These are phyloP conservation scores for Trichopria drosophilae DNA, from an alignment of 2,888 invertebrate species.

Conservation along the genomic window DNA sequence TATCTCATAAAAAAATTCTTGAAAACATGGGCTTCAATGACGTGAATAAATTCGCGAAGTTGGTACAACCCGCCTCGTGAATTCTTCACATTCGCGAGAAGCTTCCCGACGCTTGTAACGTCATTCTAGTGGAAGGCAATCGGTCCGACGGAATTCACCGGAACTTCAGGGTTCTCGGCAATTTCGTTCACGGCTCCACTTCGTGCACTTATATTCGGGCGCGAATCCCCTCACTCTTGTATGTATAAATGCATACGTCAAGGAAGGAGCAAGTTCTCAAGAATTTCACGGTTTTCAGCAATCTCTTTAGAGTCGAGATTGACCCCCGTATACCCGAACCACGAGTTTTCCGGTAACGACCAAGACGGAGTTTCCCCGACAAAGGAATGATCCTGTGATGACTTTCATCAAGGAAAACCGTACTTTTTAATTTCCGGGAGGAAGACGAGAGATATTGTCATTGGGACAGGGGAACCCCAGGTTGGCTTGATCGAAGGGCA, in stretches of 20 bases:
- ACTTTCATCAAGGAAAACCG: conserved; percentile 11
- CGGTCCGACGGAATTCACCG: conserved; percentile 20
- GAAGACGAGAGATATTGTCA: conserved; percentile 29
- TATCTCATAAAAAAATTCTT: too few relatives aligned
- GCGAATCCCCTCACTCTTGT: neutral
- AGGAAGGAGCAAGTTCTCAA: conserved; percentile 12
- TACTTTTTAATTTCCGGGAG: conserved; percentile 38
- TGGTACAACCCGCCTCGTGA: too few relatives aligned
- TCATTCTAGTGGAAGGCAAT: conserved; percentile 12
- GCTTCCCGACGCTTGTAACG: too few relatives aligned
- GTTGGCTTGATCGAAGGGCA: conserved; percentile 37
- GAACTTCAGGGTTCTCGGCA: conserved; percentile 6
- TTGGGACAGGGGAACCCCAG: conserved; percentile 24
- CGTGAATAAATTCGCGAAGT: too few relatives aligned
- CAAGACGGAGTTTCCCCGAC: neutral
- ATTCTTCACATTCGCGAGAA: too few relatives aligned
- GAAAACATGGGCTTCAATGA: too few relatives aligned
- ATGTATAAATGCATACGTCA: too few relatives aligned
- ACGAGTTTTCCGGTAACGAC: conserved; percentile 7
- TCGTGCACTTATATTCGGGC: neutral
- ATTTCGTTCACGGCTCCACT: neutral
- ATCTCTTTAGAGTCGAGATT: conserved; percentile 9
- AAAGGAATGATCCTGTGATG: neutral
- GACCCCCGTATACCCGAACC: neutral
- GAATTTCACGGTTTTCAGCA: conserved; percentile 18